Base-by-base conservation (phyloP, 2,113 vertebrate species). In the Lepisosteus osseus region DNA sequence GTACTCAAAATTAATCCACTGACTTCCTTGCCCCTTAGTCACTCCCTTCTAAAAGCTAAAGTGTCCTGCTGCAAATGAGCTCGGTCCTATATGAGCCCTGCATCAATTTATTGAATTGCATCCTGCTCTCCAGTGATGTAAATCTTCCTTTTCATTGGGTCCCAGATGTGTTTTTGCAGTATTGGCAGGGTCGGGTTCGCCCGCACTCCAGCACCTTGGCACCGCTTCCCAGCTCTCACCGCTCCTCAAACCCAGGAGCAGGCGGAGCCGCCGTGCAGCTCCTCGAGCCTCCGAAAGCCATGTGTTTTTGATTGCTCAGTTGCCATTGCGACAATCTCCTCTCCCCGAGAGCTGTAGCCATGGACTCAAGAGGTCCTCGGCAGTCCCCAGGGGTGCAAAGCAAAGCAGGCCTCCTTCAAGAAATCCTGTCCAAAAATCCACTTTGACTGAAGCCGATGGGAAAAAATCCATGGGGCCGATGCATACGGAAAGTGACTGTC, bases 361-460 rank as follows among this genome's bases (percentile, higher is more conserved):
- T 82, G 82, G 77, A 80, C 75, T 80, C 78, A 77, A 65, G 69
- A 73, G 77, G 73, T 78, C 80, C 77, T 77, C 77, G 76, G 82
- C 68, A 74, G 78, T 84, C 73, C 80, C 78, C 54, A 71, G 73
- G 72, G 74, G 74, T 47, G 66, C 63, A 51, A 9, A 45, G 51
- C 9, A 72, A 76, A 69, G 77, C 62, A 71, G 69, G 72, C 74
- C 62, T 75, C 65, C 64, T 54, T 62, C 54, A 70, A 73, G 71
- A 75, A 57, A 72, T 71, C 73, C 74, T 17, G 67, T 57, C 17
- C 67, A 71, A 69, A 74, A 75, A 29, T 29, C 29, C 70, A 61
- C 70, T 62, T 74, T 8, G 63, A 75, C 29, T 65, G 62, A 29
- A 43, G 72, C 57, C 55, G 55, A 45, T 4, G 29, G 29, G 29